A percentile compares a stretch with the other conserved stretches of the same genome.
Evolutionary conservation across 2,888 invertebrate species (phyloP).

Genomic region (Cremastinae sp.): DNA sequence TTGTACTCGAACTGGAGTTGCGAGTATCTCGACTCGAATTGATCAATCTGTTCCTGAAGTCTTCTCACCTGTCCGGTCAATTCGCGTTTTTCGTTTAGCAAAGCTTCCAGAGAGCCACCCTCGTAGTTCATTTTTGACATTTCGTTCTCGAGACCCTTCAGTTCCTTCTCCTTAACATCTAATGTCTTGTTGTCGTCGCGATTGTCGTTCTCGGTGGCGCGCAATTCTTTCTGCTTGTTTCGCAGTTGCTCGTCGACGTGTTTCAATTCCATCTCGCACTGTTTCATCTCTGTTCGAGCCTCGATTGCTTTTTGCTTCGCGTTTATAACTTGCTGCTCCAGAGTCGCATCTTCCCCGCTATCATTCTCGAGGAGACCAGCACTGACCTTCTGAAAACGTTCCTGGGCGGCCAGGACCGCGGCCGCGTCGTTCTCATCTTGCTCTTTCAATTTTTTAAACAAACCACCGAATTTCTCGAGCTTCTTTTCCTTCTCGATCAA

Average conservation of each 20-base stretch:
- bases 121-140: constrained; percentile 83
- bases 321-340: constrained; percentile 94
- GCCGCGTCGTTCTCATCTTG: constrained; percentile 86
- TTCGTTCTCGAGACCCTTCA: constrained; percentile 83
- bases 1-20: constrained; percentile 87
- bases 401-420: constrained; percentile 88
- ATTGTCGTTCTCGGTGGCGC: constrained; percentile 86
- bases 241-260: constrained; percentile 85
- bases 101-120: constrained; percentile 83
- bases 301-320: constrained; percentile 89
- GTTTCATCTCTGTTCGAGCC: constrained; percentile 90
- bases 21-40: constrained; percentile 83
- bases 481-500: constrained; percentile 84
- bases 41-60: constrained; percentile 83
- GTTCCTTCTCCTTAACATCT: constrained; percentile 83
- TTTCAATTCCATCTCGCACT: constrained; percentile 88
- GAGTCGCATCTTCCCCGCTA: constrained; percentile 89
- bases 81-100: constrained; percentile 81
- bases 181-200: constrained; percentile 84
- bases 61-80: constrained; percentile 83
- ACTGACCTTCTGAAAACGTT: constrained; percentile 91
- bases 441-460: constrained; percentile 86
- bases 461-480: constrained; percentile 83
- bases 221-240: constrained; percentile 86
- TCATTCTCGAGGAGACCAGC: constrained; percentile 91